A percentile compares a stretch with the other conserved stretches of the same genome.
Conservation (phyloP, 2,888 invertebrate genomes). For the Zygogramma bicolorata region DNA sequence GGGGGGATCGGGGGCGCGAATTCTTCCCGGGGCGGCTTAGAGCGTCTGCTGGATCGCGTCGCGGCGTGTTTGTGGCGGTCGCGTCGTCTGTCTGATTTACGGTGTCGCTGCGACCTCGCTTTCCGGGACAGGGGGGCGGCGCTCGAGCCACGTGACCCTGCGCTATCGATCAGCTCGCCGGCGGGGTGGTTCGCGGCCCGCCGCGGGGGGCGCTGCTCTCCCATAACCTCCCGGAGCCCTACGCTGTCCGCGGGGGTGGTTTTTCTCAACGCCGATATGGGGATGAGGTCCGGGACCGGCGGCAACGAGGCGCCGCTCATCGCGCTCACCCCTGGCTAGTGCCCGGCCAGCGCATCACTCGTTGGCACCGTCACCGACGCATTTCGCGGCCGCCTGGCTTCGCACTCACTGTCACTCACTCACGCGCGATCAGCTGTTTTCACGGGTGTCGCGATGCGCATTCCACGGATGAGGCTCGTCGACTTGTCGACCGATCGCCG, state of each 20-base stretch:
- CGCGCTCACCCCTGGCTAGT: conserved; percentile 52
- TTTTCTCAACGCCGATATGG: conserved; percentile 63
- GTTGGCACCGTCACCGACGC: conserved; percentile 9
- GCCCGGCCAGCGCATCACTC: conserved; percentile 29
- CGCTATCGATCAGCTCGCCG: conserved; percentile 65
- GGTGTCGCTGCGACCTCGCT: conserved; percentile 66
- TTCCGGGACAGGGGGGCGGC: conserved; percentile 66
- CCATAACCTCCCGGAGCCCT: conserved; percentile 62
- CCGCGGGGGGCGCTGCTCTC: conserved; percentile 65
- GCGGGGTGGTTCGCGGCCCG: conserved; percentile 60
- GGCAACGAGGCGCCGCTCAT: conserved; percentile 65
- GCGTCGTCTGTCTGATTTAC: conserved; percentile 67
- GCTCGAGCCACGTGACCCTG: conserved; percentile 65
- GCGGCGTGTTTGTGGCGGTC: conserved; percentile 60
- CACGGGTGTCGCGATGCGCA: conserved; percentile 48
- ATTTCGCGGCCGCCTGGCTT: conserved; percentile 15
- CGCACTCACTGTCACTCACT: too few relatives aligned
- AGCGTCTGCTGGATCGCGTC: conserved; percentile 43
- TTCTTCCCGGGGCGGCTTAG: conserved; percentile 42
- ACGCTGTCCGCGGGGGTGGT: conserved; percentile 52
- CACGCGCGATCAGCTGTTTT: conserved; percentile 37
- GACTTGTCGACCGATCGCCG: conserved; percentile 53
- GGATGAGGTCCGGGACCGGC: conserved; percentile 67
- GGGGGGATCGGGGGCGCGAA: conserved; percentile 66
- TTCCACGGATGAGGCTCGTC: conserved; percentile 58